Percentiles rank a stretch among this genome's conserved stretches.
Evolutionary conservation across 2,888 invertebrate species (phyloP).

Genomic region (Metacarcinus magister): DNA sequence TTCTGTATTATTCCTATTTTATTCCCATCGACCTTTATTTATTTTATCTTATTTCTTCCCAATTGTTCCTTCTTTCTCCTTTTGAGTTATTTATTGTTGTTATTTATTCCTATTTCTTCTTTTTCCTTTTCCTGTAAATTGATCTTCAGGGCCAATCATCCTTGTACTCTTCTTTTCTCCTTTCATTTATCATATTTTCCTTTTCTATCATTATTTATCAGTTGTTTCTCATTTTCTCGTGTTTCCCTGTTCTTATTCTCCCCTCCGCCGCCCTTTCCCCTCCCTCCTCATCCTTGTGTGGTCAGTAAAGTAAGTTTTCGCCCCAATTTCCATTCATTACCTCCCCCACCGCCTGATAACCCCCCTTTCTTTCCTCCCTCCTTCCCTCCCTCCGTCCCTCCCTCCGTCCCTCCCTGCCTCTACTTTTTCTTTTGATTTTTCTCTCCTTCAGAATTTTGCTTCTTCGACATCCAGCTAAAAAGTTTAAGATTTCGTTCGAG

Average conservation of each 20-base stretch:
- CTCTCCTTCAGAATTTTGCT: constrained; percentile 23
- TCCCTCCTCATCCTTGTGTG: constrained; percentile 22
- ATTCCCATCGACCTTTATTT: too few species aligned
- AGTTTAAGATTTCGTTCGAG: neutral
- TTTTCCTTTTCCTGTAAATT: too few species aligned
- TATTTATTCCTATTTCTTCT: too few species aligned
- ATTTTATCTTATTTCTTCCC: too few species aligned
- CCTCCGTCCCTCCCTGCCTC: neutral
- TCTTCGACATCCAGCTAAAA: neutral
- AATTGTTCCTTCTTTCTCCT: too few species aligned
- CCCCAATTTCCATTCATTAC: constrained; percentile 77
- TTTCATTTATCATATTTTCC: neutral
- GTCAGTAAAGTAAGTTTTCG: constrained; percentile 76
- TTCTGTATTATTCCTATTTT: too few species aligned
- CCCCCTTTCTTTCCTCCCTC: neutral
- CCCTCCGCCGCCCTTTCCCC: neutral
- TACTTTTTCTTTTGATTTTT: constrained; percentile 38
- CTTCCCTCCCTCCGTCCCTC: neutral
- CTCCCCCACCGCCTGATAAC: constrained; percentile 11
- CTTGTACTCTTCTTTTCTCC: neutral
- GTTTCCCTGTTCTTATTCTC: neutral
- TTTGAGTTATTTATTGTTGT: too few species aligned
- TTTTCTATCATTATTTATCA: constrained; percentile 28
- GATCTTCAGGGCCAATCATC: neutral
- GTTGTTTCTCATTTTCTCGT: neutral